Conservation (phyloP, 2,888 invertebrate genomes). For the Ichneumoninae sp. region DNA sequence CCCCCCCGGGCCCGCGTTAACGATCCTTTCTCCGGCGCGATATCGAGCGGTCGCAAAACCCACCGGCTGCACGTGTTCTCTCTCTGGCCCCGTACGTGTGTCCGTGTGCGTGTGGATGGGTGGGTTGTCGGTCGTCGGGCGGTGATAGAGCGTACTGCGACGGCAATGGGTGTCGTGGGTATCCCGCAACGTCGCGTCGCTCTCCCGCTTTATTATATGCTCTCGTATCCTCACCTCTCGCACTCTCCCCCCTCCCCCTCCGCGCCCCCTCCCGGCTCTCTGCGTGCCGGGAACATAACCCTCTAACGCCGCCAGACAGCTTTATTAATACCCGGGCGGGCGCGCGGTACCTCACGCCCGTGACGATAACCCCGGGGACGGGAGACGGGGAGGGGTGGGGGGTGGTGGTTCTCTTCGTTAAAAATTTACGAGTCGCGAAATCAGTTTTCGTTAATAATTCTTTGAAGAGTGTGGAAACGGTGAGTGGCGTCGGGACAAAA, state of each 20-base stretch:
- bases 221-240: constrained; percentile 70
- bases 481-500: constrained; percentile 26
- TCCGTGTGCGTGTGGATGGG: constrained; percentile 25
- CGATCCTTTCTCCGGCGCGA: constrained; percentile 62
- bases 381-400: background rate
- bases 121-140: constrained; percentile 38
- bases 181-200: constrained; percentile 43
- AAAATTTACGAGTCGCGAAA: constrained; percentile 66
- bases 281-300: constrained; percentile 43
- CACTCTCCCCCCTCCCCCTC: constrained; percentile 58
- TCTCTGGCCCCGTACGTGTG: constrained; percentile 12
- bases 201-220: constrained; percentile 61
- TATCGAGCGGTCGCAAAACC: constrained; percentile 57
- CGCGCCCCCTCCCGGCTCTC: constrained; percentile 43
- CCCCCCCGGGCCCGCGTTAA: constrained; percentile 42
- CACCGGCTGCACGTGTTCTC: background rate
- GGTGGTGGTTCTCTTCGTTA: constrained; percentile 50
- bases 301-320: constrained; percentile 61
- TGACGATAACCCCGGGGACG: constrained; percentile 60
- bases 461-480: constrained; percentile 20
- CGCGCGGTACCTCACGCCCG: constrained; percentile 45
- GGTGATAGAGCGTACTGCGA: constrained; percentile 51
- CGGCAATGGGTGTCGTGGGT: constrained; percentile 53
- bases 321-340: constrained; percentile 66
- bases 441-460: constrained; percentile 61